A percentile compares a stretch with the other conserved stretches of the same genome.
Evolutionary conservation across 2,113 vertebrate genomes (phyloP).

Genomic region (Carettochelys insculpta): DNA sequence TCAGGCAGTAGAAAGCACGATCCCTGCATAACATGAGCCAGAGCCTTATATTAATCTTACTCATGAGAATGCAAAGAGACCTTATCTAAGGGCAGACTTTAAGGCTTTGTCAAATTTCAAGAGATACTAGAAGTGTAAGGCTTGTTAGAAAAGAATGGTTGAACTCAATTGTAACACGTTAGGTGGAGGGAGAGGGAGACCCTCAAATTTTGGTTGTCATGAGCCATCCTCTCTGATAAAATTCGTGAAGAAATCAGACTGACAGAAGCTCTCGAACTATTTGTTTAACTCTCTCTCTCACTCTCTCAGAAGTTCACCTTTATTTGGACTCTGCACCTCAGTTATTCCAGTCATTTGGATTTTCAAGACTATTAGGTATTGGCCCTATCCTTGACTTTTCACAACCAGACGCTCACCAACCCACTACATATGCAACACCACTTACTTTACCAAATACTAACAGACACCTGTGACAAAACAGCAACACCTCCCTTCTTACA

Average conservation of each 20-base stretch:
- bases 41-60: constrained; percentile 28
- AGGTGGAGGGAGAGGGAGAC: neutral
- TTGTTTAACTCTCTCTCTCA: neutral
- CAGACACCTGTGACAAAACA: neutral
- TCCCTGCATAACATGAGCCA: neutral
- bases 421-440: neutral
- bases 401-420: neutral
- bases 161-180: neutral
- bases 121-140: constrained; percentile 17
- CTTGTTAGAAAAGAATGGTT: constrained; percentile 27
- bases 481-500: neutral
- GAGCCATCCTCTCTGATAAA: neutral
- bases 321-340: neutral
- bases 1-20: neutral
- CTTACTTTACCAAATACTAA: constrained; percentile 1
- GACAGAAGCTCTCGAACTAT: neutral
- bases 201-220: constrained; percentile 4
- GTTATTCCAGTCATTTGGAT: neutral
- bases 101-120: constrained; percentile 27
- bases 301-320: neutral
- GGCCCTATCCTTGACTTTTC: neutral
- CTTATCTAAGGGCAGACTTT: constrained; percentile 56
- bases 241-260: neutral
- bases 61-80: neutral
- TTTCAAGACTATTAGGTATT: neutral